Base-by-base conservation (phyloP, 2,888 invertebrate species). In the Pachycephus smyrnensis region DNA sequence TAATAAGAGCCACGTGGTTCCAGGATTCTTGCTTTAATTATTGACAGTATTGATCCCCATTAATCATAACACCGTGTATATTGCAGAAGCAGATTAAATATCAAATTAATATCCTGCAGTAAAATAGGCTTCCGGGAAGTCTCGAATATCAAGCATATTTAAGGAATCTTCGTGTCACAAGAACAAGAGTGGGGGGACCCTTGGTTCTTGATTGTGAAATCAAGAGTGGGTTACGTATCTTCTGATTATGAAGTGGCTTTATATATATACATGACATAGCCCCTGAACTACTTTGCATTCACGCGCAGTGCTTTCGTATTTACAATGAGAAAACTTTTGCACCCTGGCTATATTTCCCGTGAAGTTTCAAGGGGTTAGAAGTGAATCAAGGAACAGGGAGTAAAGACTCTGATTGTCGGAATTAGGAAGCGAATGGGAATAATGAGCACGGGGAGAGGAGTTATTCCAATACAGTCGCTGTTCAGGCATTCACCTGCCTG, bases 271-370 rank as follows among this genome's bases (percentile, higher is more conserved):
- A 23, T 23, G 23, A 1, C 23, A 23, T 23, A 55, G 55, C 55
- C 9, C 9, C 40, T 80, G 69, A 69, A 75, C 80, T 81, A 35
- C 80, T 80, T 78, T 80, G 78, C 78, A 81, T 76, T 80, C 78
- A 75, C 69, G 73, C 37, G 73, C 55, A 40, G 76, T 35, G 78
- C 78, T 80, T 76, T 68, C 76, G 75, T 78, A 81, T 81, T 81
- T 81, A 80, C 80, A 76, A 80, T 23, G 55, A 55, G 75, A 36
- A 76, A 78, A 80, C 75, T 78, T 81, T 75, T 35, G 69, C n/a
- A 12, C 75, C 36, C 55, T 23, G 55, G 73, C 75, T 76, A 36
- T 78, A 80, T 80, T 75, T 81, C 80, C 68, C 36, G 68, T 31
- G 71, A 9, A 23, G 55, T 23, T 55, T 23, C 23, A 55, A 55